Evolutionary conservation across 2,888 invertebrate genomes (phyloP), one percentile per base, ranked within the genome.

Genomic region (Furcula furcula): DNA sequence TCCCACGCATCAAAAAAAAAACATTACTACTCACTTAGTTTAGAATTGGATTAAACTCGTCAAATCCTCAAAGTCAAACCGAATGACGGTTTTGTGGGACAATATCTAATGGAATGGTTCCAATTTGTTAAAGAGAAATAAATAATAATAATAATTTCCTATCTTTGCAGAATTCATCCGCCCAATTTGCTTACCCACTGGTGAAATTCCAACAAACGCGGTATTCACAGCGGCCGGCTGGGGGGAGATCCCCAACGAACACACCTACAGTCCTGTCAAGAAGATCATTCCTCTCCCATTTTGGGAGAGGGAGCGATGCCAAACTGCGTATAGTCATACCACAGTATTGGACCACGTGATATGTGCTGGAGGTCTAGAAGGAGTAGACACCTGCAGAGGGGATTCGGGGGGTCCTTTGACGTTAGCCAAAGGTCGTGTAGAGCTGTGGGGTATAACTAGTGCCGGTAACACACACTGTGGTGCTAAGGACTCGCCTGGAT

Each of bases 341-440:
- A 19, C 33, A 0, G 31, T 76, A 7, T 64, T 71, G 0, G 31
- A 59, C 1, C 41, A 57, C 11, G 47, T 64, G 0, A 58, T 77
- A 4, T 76, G 76, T 12, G 77, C 77, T 2, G 76, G 76, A 0
- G 76, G 76, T 0, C 48, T 62, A 28, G 44, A 52, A 7, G 61
- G 55, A 0, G 34, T 65, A 0, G 76, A 76, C 16, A 68, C 71
- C 0, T 76, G 76, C 39, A 47, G 62, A 2, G 76, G 76, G 0
- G 77, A 76, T 33, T 75, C 76, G 0, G 76, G 76, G 0, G 75
- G 76, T 0, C 76, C 76, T 3, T 37, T 77, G 1, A 58, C 60
- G 11, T 46, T 58, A 4, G 38, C 47, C 2, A 44, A 34, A n/a
- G 47, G 52, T 1, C 40, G 23, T 3, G 50, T 50, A 5, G 67